phyloP scores from a whole-genome alignment of 2,113 vertebrate genomes.

The Pelodiscus sinensis region DNA sequence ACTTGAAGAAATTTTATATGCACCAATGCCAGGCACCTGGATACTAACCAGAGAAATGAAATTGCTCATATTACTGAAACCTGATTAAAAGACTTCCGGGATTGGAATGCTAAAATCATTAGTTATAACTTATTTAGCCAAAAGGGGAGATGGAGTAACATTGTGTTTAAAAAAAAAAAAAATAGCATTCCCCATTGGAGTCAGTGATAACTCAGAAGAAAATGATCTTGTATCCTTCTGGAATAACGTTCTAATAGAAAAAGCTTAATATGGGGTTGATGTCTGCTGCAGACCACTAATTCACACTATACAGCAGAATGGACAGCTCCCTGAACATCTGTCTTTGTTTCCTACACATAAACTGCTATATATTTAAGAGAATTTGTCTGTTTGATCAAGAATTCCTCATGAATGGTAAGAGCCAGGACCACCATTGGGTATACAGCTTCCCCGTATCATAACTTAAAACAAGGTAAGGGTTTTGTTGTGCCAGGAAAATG shows the following conservation, averaged over 20 bases:
- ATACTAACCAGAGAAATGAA: not conserved
- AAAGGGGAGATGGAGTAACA: not conserved
- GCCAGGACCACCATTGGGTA: no score
- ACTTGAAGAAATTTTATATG: not conserved
- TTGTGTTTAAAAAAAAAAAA: not conserved
- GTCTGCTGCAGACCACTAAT: not conserved
- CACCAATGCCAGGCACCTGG: not conserved
- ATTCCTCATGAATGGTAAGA: no score
- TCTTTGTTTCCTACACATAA: not conserved
- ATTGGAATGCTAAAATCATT: not conserved
- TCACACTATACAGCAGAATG: not conserved
- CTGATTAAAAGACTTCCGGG: not conserved
- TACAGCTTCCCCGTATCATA: no score
- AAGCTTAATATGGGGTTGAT: not conserved
- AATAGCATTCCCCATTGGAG: not conserved
- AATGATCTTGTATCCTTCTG: not conserved
- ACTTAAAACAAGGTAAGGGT: no score
- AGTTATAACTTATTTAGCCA: not conserved
- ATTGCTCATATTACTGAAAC: not conserved
- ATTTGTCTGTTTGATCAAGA: no score
- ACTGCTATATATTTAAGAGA: not conserved
- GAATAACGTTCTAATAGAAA: not conserved
- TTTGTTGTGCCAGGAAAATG: no score
- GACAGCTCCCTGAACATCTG: not conserved
- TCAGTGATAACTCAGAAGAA: not conserved